Conservation (phyloP, 2,888 invertebrate species). For the Aspidapion aeneum region DNA sequence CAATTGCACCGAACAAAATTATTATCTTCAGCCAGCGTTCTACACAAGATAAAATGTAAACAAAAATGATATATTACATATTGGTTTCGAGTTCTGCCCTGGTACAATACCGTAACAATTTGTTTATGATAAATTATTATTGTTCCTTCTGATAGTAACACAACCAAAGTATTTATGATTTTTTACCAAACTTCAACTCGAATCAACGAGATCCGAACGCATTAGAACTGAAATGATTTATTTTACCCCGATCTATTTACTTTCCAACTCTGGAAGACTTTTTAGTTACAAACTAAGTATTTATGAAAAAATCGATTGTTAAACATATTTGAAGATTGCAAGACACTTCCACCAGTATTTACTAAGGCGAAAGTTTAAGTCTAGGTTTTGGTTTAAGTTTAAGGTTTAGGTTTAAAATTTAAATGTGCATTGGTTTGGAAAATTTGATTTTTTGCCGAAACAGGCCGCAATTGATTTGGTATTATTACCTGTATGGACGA, state of each 20-base stretch:
- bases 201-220: background rate
- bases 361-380: too few species aligned
- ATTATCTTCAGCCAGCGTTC: constrained; percentile 18
- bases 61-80: constrained; percentile 22
- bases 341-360: too few species aligned
- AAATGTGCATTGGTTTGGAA: background rate
- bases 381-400: background rate
- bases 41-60: constrained; percentile 20
- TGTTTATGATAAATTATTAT: constrained; percentile 21
- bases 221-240: background rate
- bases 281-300: background rate
- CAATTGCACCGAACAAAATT: constrained; percentile 16
- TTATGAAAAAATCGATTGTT: background rate
- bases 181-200: background rate
- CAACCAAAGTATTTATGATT: background rate
- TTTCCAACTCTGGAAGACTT: background rate
- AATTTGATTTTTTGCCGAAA: too few species aligned
- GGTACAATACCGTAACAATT: constrained; percentile 14
- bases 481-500: too few species aligned
- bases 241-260: background rate
- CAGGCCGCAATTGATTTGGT: too few species aligned
- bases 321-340: too few species aligned
- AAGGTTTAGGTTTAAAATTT: background rate
- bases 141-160: constrained; percentile 6
- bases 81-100: constrained; percentile 11